phyloP scores from a whole-genome alignment of 1,140 invertebrate genomes.

The Ephestia elutella region DNA sequence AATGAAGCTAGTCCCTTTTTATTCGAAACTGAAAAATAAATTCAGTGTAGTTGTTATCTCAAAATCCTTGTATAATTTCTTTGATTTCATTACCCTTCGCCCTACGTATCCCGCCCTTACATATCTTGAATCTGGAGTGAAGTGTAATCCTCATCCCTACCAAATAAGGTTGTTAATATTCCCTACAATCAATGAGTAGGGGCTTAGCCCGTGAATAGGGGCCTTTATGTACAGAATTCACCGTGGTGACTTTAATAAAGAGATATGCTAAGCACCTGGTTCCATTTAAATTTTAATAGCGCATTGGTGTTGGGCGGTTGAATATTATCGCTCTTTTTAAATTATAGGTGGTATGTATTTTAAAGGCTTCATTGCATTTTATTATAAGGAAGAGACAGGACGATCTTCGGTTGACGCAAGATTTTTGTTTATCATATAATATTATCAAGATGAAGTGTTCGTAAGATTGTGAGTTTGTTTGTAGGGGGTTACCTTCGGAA shows the following conservation, averaged over 20 bases:
- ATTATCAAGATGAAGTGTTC: too few relatives aligned
- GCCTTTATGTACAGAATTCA: neutral
- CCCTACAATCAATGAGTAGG: constrained; percentile 1
- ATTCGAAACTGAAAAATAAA: neutral
- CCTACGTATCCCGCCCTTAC: neutral
- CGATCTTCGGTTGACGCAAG: too few relatives aligned
- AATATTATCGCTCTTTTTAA: neutral
- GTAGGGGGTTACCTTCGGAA: too few relatives aligned
- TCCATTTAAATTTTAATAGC: constrained; percentile 2
- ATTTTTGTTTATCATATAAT: too few relatives aligned
- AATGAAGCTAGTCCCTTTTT: too few relatives aligned
- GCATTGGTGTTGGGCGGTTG: neutral
- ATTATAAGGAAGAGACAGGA: too few relatives aligned
- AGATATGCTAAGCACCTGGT: neutral
- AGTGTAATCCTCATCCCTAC: neutral
- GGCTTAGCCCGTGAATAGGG: neutral
- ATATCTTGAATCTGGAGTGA: neutral
- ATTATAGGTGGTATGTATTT: too few relatives aligned
- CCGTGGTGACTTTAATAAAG: constrained; percentile 1
- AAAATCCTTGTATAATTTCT: constrained; percentile 2
- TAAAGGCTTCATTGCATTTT: too few relatives aligned
- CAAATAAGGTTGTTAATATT: constrained; percentile 4
- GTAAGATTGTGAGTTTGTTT: too few relatives aligned
- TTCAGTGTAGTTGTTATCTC: neutral
- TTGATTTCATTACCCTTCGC: neutral